phyloP scores from a whole-genome alignment of 2,888 invertebrate species.

The Mechanitis mazaeus region DNA sequence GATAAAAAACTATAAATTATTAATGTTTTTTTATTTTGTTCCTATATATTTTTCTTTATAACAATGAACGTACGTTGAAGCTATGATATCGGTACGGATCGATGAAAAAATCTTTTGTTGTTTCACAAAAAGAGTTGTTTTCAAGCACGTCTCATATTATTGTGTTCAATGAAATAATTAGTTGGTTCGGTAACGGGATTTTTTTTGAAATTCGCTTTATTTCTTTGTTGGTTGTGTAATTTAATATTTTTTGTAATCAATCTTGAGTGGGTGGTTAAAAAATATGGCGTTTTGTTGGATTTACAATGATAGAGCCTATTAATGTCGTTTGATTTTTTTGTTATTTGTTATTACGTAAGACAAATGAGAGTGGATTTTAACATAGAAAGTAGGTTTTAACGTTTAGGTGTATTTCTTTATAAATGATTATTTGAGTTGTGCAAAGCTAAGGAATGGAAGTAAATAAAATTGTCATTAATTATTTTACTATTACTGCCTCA shows the following conservation, averaged over 20 bases:
- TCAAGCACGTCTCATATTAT: slow-evolving; percentile 65
- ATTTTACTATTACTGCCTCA: no score
- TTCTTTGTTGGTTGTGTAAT: slow-evolving; percentile 66
- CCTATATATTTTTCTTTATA: slow-evolving; percentile 10
- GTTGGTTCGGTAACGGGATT: slow-evolving; percentile 67
- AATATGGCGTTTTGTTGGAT: slow-evolving; percentile 47
- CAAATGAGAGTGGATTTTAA: slow-evolving; percentile 4
- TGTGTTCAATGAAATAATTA: slow-evolving; percentile 72
- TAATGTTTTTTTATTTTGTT: slow-evolving; percentile 12
- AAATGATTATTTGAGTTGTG: no score
- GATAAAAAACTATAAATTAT: no score
- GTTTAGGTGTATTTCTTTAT: background rate
- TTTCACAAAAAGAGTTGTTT: slow-evolving; percentile 66
- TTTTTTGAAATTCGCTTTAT: slow-evolving; percentile 53
- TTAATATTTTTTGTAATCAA: slow-evolving; percentile 71
- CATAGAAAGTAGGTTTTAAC: background rate
- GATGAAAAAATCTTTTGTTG: slow-evolving; percentile 60
- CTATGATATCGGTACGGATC: slow-evolving; percentile 57
- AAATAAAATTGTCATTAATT: no score
- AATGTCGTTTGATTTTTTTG: slow-evolving; percentile 33
- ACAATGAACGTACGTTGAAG: slow-evolving; percentile 43
- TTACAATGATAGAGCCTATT: slow-evolving; percentile 33
- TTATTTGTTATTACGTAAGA: background rate
- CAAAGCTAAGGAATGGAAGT: no score
- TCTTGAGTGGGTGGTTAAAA: slow-evolving; percentile 53